Percentiles rank a stretch among this genome's conserved stretches.
These are phyloP conservation scores for Amblyjoppa fuscipennis DNA, from an alignment of 2,888 invertebrate genomes.

Conservation along the genomic window DNA sequence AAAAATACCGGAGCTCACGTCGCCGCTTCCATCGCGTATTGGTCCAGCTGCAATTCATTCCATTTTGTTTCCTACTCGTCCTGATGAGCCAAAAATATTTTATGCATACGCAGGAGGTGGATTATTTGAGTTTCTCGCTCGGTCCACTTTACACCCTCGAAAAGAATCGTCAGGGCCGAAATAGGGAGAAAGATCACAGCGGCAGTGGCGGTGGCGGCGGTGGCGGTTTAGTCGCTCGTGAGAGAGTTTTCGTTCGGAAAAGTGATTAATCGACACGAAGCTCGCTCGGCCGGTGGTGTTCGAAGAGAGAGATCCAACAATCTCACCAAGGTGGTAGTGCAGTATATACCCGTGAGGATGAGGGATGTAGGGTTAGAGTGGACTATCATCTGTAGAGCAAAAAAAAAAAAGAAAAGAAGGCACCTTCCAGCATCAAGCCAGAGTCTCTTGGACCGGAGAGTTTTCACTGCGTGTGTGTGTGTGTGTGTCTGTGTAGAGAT, in stretches of 20 bases:
- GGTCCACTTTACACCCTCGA: neutral
- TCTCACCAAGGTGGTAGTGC: conserved; percentile 20
- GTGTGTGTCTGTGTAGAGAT: conserved; percentile 45
- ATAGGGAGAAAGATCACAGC: neutral
- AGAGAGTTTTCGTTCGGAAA: conserved; percentile 56
- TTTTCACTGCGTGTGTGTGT: conserved; percentile 28
- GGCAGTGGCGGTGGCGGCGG: neutral
- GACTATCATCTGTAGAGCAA: conserved; percentile 44
- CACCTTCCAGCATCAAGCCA: conserved; percentile 33
- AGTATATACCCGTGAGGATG: conserved; percentile 6
- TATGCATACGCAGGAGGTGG: neutral
- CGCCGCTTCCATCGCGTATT: neutral
- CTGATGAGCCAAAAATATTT: neutral
- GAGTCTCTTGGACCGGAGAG: conserved; percentile 53
- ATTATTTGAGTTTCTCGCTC: neutral
- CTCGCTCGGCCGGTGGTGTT: conserved; percentile 40
- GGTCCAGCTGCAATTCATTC: neutral
- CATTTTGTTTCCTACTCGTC: neutral
- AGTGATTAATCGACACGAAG: conserved; percentile 54
- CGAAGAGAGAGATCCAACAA: conserved; percentile 18
- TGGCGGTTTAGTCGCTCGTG: conserved; percentile 26
- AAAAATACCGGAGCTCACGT: conserved; percentile 9
- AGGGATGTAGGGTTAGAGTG: conserved; percentile 45
- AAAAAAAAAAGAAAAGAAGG: conserved; percentile 14
- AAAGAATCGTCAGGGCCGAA: conserved; percentile 13